Evolutionary conservation across 2,113 vertebrate genomes (phyloP).

Genomic region (Dendropsophus ebraccatus): DNA sequence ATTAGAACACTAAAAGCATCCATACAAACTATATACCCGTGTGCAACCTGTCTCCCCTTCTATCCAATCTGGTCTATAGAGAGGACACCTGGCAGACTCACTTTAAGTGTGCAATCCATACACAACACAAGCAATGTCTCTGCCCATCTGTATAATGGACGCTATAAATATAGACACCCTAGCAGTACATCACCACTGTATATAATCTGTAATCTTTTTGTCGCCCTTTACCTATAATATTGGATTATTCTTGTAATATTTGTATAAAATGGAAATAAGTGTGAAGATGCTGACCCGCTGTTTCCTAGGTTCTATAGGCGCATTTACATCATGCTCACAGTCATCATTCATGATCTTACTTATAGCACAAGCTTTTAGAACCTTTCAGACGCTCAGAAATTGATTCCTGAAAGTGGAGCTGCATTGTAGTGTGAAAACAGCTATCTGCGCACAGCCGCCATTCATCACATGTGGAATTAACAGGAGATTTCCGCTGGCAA

Average conservation of each 20-base stretch:
- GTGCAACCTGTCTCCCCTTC: too few species aligned
- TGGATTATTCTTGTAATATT: not conserved
- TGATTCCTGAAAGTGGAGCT: constrained; percentile 20
- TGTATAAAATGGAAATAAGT: not conserved
- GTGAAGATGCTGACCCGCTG: not conserved
- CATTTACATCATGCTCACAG: not conserved
- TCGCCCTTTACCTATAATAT: not conserved
- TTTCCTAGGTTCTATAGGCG: not conserved
- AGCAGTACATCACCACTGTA: too few species aligned
- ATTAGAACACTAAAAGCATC: too few species aligned
- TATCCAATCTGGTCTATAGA: too few species aligned
- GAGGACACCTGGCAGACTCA: too few species aligned
- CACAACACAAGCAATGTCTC: too few species aligned
- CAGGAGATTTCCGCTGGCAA: not conserved
- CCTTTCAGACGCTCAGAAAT: constrained; percentile 27
- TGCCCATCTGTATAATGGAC: too few species aligned
- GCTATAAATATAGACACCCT: too few species aligned
- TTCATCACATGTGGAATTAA: constrained; percentile 38
- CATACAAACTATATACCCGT: too few species aligned
- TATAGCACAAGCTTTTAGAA: constrained; percentile 24
- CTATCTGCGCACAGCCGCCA: not conserved
- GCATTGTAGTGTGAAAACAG: constrained; percentile 25
- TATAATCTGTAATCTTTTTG: not conserved
- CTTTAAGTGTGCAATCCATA: too few species aligned
- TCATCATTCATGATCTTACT: not conserved